Conservation (phyloP, 1,140 invertebrate genomes). For the Gonioctena quinquepunctata region DNA sequence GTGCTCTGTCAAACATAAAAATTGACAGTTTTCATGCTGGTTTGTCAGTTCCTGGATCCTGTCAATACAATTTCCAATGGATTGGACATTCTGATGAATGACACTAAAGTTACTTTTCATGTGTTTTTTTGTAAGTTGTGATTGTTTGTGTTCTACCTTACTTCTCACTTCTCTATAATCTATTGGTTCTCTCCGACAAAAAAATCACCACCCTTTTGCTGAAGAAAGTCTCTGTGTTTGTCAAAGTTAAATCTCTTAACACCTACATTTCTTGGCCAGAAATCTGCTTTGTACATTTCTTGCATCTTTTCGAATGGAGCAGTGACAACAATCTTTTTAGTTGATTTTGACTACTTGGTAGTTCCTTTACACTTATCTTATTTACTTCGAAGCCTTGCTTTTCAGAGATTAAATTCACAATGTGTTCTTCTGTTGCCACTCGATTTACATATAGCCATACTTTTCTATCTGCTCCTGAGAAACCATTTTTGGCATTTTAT, state of each 20-base stretch:
- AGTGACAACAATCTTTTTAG: neutral
- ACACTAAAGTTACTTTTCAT: slow-evolving; percentile 5
- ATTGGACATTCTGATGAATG: slow-evolving; percentile 17
- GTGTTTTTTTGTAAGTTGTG: neutral
- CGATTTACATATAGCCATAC: slow-evolving; percentile 9
- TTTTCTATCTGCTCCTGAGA: neutral
- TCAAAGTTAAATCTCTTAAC: slow-evolving; percentile 9
- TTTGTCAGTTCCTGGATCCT: slow-evolving; percentile 3
- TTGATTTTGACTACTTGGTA: neutral
- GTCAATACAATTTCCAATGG: slow-evolving; percentile 7
- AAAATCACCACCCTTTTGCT: no score
- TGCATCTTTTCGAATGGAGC: neutral
- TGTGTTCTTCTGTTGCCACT: neutral
- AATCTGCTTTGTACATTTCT: neutral
- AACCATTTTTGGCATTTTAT: neutral
- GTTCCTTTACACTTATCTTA: neutral
- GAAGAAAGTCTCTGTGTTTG: neutral
- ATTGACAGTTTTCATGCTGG: slow-evolving; percentile 5
- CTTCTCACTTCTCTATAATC: no score
- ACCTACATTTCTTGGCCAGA: neutral
- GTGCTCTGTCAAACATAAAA: slow-evolving; percentile 10
- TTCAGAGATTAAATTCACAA: neutral
- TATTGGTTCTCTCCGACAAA: no score
- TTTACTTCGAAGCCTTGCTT: neutral
- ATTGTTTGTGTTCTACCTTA: no score